Conservation (phyloP, 2,797 vertebrate genomes). For the Phalloptychus januarius region DNA sequence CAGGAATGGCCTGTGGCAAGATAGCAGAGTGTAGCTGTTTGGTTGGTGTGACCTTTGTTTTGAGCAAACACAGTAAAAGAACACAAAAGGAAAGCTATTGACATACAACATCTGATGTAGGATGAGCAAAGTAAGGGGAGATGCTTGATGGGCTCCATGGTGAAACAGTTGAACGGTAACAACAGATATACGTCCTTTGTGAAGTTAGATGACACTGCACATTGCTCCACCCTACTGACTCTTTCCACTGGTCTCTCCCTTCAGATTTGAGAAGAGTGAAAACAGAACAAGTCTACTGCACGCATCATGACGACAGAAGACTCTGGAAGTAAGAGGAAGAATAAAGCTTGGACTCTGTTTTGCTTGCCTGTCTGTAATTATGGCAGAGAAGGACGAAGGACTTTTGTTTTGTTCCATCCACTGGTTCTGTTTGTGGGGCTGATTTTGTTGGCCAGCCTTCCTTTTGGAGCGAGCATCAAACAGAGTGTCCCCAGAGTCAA, state of each 20-base stretch:
- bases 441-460: constrained; percentile 79
- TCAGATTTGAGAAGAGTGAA: constrained; percentile 63
- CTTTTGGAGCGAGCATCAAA: constrained; percentile 82
- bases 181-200: constrained; percentile 53
- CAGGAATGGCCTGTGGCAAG: constrained; percentile 38
- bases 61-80: constrained; percentile 78
- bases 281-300: constrained; percentile 44
- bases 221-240: constrained; percentile 71
- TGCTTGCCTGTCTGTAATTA: constrained; percentile 62
- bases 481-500: constrained; percentile 92
- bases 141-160: constrained; percentile 80
- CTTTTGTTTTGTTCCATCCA: constrained; percentile 63
- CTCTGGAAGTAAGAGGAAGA: constrained; percentile 34
- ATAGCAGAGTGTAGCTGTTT: constrained; percentile 67
- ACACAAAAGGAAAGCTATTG: constrained; percentile 69
- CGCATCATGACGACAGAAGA: constrained; percentile 62
- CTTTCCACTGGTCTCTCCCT: constrained; percentile 56
- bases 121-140: constrained; percentile 58
- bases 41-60: constrained; percentile 81
- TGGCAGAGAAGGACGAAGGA: constrained; percentile 65
- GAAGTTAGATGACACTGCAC: constrained; percentile 60
- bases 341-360: constrained; percentile 25
- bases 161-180: constrained; percentile 74
- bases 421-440: constrained; percentile 77
- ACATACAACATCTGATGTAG: constrained; percentile 71